Evolutionary conservation across 2,888 invertebrate species (phyloP).

Genomic region (Pandemis cinnamomeana): DNA sequence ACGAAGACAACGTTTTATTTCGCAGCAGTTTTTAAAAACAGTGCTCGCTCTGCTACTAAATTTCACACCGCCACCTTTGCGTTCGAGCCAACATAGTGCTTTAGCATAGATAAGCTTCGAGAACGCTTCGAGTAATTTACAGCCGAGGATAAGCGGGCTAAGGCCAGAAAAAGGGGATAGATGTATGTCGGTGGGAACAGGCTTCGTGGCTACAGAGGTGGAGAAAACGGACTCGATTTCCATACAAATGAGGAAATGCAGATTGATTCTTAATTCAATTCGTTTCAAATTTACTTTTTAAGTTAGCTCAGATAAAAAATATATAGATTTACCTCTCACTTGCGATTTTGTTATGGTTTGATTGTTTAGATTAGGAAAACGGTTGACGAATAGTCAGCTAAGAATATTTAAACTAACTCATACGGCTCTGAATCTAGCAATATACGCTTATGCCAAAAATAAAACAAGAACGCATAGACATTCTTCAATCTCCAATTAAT

Average conservation of each 20-base stretch:
- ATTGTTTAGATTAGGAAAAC: too few relatives aligned
- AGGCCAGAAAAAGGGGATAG: background rate
- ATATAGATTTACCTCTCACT: too few relatives aligned
- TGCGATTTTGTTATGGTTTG: too few relatives aligned
- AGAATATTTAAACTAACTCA: too few relatives aligned
- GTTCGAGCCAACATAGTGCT: constrained; percentile 56
- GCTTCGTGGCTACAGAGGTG: background rate
- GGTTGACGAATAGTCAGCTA: too few relatives aligned
- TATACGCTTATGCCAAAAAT: too few relatives aligned
- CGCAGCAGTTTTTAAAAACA: background rate
- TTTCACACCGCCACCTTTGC: constrained; percentile 50
- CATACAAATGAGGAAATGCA: background rate
- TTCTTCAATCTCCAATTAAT: too few relatives aligned
- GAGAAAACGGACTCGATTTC: background rate
- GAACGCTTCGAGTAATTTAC: constrained; percentile 57
- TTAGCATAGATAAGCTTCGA: constrained; percentile 66
- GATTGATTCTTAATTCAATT: too few relatives aligned
- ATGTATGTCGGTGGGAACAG: background rate
- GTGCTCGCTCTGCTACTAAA: background rate
- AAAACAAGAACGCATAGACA: too few relatives aligned
- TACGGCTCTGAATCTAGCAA: too few relatives aligned
- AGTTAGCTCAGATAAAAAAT: too few relatives aligned
- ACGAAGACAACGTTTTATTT: background rate
- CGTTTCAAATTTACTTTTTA: too few relatives aligned
- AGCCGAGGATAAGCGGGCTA: constrained; percentile 49